Evolutionary conservation across 1,140 invertebrate genomes (phyloP).

Genomic region (Dendrolimus punctatus): DNA sequence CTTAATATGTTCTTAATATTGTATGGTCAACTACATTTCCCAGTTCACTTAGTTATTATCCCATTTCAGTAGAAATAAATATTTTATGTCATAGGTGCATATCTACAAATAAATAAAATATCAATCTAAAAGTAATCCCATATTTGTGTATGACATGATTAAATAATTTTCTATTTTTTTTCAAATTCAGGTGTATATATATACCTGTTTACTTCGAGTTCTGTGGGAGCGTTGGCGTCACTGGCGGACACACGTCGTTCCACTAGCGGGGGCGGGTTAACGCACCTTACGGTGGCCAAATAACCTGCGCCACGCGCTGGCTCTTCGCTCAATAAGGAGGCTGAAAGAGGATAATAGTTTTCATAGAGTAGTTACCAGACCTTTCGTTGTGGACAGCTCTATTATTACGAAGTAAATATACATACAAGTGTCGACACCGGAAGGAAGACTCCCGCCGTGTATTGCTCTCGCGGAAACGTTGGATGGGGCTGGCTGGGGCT

Average conservation of each 20-base stretch:
- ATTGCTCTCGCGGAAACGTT: conserved; percentile 53
- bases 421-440: conserved; percentile 64
- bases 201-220: conserved; percentile 42
- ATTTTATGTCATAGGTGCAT: no score
- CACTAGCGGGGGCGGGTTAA: conserved; percentile 64
- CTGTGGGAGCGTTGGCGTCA: conserved; percentile 44
- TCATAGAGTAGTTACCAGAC: no score
- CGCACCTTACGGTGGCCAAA: conserved; percentile 66
- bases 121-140: no score
- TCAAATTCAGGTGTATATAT: background rate
- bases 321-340: conserved; percentile 53
- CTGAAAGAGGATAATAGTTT: conserved; percentile 16
- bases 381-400: no score
- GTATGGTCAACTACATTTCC: no score
- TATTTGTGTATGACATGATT: no score
- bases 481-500: conserved; percentile 18
- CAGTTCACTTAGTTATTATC: no score
- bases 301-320: conserved; percentile 49
- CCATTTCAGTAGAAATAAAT: no score
- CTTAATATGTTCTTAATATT: no score
- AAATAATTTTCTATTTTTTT: no score
- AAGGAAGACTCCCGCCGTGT: conserved; percentile 65
- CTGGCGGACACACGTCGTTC: conserved; percentile 57
- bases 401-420: background rate
- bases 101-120: no score